Base-by-base conservation (phyloP, 2,888 invertebrate genomes). In the Slavum lentiscoides region DNA sequence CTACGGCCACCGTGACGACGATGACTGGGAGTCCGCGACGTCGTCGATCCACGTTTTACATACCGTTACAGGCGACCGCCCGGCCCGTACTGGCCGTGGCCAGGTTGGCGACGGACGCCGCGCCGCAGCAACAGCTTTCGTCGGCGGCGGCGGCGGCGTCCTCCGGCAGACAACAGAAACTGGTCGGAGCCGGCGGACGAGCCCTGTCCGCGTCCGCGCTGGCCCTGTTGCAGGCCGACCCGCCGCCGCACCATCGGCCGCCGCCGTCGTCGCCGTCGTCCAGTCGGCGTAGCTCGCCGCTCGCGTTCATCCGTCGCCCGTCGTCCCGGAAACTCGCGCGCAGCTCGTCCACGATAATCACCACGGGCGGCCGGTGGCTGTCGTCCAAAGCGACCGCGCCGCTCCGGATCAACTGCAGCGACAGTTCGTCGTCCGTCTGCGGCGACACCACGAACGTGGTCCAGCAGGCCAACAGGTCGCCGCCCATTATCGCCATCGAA, bases 11-110 rank as follows among this genome's bases (percentile, higher is more conserved):
- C 4, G 30, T 30, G 30, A 86, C 84, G 85, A 87, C 85, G 86
- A 86, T 85, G 84, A 85, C 83, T 85, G 86, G 85, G 85, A 86
- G 85, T 85, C 85, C 87, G 83, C 86, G 88, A 83, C 88, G 91
- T 73, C 89, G 93, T 82, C 89, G 92, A 83, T 93, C 93, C 72
- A 91, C 92, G 83, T 93, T 93, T 87, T 93, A 93, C 87, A 92
- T 93, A 83, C 91, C 92, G 83, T 87, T 93, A 84, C 90, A 90
- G 82, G 89, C 90, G 83, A 90, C 89, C 84, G 88, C 55, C 23
- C 59, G 76, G 17, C 72, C 76, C 55, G 11, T 68, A 15, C 3
- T 61, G 59, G 66, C 55, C 58, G 66, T 74, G 75, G 76, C 74
- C 62, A 19, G 88, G 68, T 88, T 88, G 82, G 87, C 89, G 84